Evolutionary conservation across 1,140 invertebrate species (phyloP), one percentile per base, ranked within the genome.

Genomic region (Penaeus vannamei): DNA sequence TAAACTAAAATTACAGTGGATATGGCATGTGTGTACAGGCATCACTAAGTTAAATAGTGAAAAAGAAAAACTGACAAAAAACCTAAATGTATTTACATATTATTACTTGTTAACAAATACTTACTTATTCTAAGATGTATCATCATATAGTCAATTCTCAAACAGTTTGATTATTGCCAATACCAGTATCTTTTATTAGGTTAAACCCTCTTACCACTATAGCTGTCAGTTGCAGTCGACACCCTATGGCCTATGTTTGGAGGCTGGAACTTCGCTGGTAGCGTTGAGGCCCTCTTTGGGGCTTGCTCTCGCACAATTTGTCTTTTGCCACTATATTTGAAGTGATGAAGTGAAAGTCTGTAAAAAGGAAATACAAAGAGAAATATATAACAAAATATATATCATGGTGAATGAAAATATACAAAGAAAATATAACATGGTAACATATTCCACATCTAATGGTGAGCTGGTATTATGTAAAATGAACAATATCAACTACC

Each of bases 321-420:
- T 92, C 94, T 93, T 96, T 96, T 96, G 8, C 98, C 98, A 26
- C 95, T 93, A 92, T 98, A 98, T 91, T 96, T 96, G 92, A 98
- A 98, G 92, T 98, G 96, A 93, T 97, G 95, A 42, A 98, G 93
- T 92, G 96, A 97, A 92, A 97, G 94, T 93, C 96, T 97, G 91
- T 66, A 94, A 93, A 84, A 92, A 92, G 92, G 91, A 92, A 87
- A 91, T 17, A 91, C 22, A 2, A 76, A 60, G 12, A 62, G 17
- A 64, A 26, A 29, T 22, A 60, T 29, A 26, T 46, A 64, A 8
- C 17, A 17, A 82, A 26, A 22, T 17, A 66, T 23, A 7, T 32
- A 84, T n/a, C 62, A 29, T 42, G 66, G 23, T 42, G n/a, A 84
- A 42, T 22, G 10, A 79, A 32, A 29, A 69, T 10, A 69, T 10